Evolutionary conservation across 2,888 invertebrate species (phyloP), one percentile per base, ranked within the genome.

Genomic region (Stictocephala bisonia): DNA sequence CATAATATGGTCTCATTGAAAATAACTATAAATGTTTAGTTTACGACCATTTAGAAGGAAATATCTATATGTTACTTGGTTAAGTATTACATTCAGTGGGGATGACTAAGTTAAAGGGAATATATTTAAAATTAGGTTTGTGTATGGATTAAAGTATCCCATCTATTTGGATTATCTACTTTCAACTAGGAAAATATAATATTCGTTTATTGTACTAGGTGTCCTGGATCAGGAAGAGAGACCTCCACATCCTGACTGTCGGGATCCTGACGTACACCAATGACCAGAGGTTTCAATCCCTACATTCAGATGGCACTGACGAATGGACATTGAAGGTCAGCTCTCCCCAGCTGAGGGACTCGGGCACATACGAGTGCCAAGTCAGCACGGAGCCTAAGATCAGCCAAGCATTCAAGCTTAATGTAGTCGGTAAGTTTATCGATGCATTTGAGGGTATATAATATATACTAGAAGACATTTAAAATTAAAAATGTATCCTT

Each of bases 201-300:
- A n/a, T n/a, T n/a, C n/a, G n/a, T n/a, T n/a, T n/a, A n/a, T n/a
- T 20, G 11, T 79, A 82, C 0, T 84, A 93, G 93, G 93, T 94
- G 13, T 94, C 94, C 11, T 94, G 94, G 94, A 94, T 94, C 79
- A 87, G 94, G 9, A 93, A 94, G 81, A 87, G 93, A 13, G 94
- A 94, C 83, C 86, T 94, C 44, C 94, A 94, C 86, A 90, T 91
- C 78, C 85, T 91, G 58, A 91, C 91, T 18, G 91, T 91, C 22
- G 90, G 91, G 69, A 89, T 90, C 78, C 85, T 91, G 83, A 91
- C 91, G 60, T 91, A 91, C 82, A 91, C 91, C 31, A 91, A 90
- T 81, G 91, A 91, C 83, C 91, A 91, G 82, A 86, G 91, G 76
- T 91, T 91, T 81, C 89, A 90, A 82, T 89, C 90, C 53, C 84